Evolutionary conservation across 2,888 invertebrate genomes (phyloP).

Genomic region (Drosophila cognata): DNA sequence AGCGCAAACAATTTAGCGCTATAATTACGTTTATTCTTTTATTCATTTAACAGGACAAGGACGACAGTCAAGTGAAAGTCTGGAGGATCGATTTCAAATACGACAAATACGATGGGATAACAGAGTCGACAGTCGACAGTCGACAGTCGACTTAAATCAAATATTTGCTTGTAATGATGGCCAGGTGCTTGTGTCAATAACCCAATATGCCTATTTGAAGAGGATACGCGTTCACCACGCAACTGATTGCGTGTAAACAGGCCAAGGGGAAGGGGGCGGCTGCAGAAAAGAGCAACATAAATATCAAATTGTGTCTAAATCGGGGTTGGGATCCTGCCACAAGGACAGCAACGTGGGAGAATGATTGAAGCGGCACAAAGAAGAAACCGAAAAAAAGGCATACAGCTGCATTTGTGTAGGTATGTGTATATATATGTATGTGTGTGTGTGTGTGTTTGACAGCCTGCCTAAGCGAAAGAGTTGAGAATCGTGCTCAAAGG

Average conservation of each 20-base stretch:
- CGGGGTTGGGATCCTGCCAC: slow-evolving; percentile 51
- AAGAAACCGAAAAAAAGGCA: slow-evolving; percentile 8
- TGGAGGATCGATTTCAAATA: slow-evolving; percentile 28
- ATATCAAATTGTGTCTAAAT: slow-evolving; percentile 65
- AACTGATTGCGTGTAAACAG: slow-evolving; percentile 48
- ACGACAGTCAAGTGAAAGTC: slow-evolving; percentile 6
- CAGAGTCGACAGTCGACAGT: neutral
- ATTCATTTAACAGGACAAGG: neutral
- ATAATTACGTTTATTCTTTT: slow-evolving; percentile 53
- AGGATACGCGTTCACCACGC: slow-evolving; percentile 40
- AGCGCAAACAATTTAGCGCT: slow-evolving; percentile 14
- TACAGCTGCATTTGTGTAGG: slow-evolving; percentile 12
- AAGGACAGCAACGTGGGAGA: slow-evolving; percentile 69
- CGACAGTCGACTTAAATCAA: slow-evolving; percentile 7
- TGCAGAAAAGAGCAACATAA: slow-evolving; percentile 36
- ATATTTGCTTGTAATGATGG: slow-evolving; percentile 61
- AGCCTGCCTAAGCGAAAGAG: slow-evolving; percentile 47
- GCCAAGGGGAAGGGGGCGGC: slow-evolving; percentile 1
- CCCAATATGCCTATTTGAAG: slow-evolving; percentile 44
- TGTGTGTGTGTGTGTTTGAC: slow-evolving; percentile 12
- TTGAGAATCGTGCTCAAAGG: slow-evolving; percentile 43
- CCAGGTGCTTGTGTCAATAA: slow-evolving; percentile 76
- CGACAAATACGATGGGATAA: slow-evolving; percentile 28
- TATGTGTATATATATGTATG: neutral
- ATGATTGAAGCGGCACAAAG: slow-evolving; percentile 30